Conservation (phyloP, 2,113 vertebrate genomes). For the Atractosteus spatula region DNA sequence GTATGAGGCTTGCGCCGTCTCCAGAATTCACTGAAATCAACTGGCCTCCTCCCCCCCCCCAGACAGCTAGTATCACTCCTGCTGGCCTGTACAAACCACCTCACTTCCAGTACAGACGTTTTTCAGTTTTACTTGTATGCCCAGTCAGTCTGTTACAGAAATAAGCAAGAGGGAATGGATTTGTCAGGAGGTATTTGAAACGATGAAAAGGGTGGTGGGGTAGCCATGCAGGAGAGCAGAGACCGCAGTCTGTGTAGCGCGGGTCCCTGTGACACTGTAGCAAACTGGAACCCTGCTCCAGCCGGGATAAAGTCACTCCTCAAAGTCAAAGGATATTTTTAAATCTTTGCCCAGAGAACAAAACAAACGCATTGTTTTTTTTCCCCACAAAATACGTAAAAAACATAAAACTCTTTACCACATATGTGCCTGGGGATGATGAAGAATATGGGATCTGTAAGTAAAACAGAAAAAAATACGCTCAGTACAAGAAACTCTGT, state of each 20-base stretch:
- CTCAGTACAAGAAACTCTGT: not conserved
- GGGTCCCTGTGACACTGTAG: not conserved
- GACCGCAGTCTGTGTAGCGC: not conserved
- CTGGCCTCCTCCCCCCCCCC: no score
- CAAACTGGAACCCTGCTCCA: not conserved
- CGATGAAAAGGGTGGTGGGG: no score
- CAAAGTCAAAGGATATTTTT: not conserved
- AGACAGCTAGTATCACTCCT: no score
- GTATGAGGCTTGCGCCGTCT: no score
- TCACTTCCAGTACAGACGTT: no score
- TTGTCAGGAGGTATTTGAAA: no score
- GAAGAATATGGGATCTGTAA: constrained; percentile 95
- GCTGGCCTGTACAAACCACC: no score
- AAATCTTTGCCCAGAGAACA: not conserved
- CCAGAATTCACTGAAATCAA: no score
- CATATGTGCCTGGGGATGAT: constrained; percentile 94
- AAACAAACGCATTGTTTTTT: no score
- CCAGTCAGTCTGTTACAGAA: no score
- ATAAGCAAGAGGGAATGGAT: no score
- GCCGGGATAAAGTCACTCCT: not conserved
- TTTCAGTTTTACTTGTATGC: no score
- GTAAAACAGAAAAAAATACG: constrained; percentile 43
- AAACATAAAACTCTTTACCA: constrained; percentile 66
- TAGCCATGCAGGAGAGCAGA: not conserved
- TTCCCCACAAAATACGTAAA: not conserved